Base-by-base conservation (phyloP, 2,797 vertebrate genomes). In the Fratercula arctica region DNA sequence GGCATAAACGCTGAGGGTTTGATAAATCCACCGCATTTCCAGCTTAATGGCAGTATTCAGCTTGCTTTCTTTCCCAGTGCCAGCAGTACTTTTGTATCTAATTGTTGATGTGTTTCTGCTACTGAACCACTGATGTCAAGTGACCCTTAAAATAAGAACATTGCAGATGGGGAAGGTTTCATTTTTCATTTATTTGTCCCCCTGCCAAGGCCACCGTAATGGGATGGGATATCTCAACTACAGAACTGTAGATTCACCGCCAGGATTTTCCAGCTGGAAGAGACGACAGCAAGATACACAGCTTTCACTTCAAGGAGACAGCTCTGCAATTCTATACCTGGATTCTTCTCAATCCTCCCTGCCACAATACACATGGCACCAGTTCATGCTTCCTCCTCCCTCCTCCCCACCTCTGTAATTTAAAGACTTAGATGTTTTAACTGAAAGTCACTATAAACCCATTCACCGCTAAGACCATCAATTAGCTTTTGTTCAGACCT, bases 351-450 rank as follows among this genome's bases (percentile, higher is more conserved):
- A 4, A 16, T 35, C 10, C 29, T 86, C 4, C 4, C 26, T 3
- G 7, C 13, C 20, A 2, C 13, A 1, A 12, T 20, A 43, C 15
- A 13, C 3, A 1, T 12, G 9, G 6, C 51, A 75, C 48, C 82
- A 85, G n/a, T 17, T 82, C 29, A 23, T 41, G 17, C 33, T 85
- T 87, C 43, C 56, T 51, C 14, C 7, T 68, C 13, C 17, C 16
- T 92, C 48, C 16, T 83, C 18, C 17, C 18, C 80, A 72, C 1
- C 24, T 29, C 73, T 75, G 11, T 51, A 43, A 53, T 87, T 94
- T 72, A 46, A 68, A 64, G 15, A 79, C 50, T 80, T 72, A 57
- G 41, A 85, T 75, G 26, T 89, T 84, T 90, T 85, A 59, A 59
- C 16, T n/a, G 35, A 20, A 91, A 85, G 20, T 57, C 64, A 28